These are phyloP conservation scores for Phyto melanocephala DNA, from an alignment of 2,888 invertebrate genomes.

Conservation along the genomic window DNA sequence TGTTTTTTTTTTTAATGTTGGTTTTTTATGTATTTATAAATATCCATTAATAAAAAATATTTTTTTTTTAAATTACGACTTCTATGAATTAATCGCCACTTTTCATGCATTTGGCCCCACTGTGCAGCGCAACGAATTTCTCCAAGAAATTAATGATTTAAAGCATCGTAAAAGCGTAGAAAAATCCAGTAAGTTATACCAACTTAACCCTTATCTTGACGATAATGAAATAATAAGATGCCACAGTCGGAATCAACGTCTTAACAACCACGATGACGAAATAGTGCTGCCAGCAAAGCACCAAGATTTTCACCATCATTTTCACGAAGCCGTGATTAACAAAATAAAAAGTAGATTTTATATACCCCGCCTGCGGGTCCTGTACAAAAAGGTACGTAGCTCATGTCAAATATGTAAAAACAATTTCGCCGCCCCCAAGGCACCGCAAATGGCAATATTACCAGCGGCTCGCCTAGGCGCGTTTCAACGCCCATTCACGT, in stretches of 20 bases:
- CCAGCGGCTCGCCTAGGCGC: no score
- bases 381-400: conserved; percentile 49
- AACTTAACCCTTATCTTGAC: conserved; percentile 55
- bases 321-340: conserved; percentile 56
- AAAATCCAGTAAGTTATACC: conserved; percentile 39
- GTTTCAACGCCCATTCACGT: no score
- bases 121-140: neutral
- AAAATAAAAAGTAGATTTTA: conserved; percentile 48
- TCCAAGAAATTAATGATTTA: conserved; percentile 41
- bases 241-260: conserved; percentile 27
- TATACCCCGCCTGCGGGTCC: conserved; percentile 46
- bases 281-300: neutral
- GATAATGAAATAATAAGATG: conserved; percentile 37
- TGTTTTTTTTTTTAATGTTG: no score
- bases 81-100: no score
- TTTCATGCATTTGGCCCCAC: no score
- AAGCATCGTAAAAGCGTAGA: conserved; percentile 33
- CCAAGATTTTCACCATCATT: conserved; percentile 41
- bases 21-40: no score
- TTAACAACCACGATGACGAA: conserved; percentile 51
- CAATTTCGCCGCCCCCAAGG: no score
- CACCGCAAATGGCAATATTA: no score
- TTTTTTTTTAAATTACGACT: no score
- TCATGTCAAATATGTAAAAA: no score
- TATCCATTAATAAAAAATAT: no score